Evolutionary conservation across 1,140 invertebrate species (phyloP).

Genomic region (Drosophila parabipectinata): DNA sequence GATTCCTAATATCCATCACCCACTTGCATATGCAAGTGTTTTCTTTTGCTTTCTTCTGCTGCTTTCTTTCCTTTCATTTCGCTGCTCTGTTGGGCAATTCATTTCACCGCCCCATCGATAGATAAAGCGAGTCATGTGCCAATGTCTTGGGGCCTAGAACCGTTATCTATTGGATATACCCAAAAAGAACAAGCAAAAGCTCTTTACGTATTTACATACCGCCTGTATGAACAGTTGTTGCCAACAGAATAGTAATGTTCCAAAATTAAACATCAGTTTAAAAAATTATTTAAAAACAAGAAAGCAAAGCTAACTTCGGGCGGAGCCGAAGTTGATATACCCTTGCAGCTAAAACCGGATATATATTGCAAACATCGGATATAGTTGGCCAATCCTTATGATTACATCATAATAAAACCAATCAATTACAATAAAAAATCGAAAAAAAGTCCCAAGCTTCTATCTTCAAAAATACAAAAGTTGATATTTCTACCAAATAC

Average conservation of each 20-base stretch:
- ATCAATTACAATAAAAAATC: no score
- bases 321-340: no score
- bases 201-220: slow-evolving; percentile 27
- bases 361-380: no score
- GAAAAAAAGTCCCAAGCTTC: no score
- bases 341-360: no score
- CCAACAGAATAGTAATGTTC: neutral
- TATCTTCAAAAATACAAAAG: no score
- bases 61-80: slow-evolving; percentile 11
- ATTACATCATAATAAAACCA: no score
- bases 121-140: slow-evolving; percentile 54
- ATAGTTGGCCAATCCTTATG: no score
- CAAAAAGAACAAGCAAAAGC: slow-evolving; percentile 12
- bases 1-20: slow-evolving; percentile 6
- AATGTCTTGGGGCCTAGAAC: slow-evolving; percentile 30
- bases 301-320: no score
- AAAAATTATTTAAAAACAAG: neutral
- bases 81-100: slow-evolving; percentile 56
- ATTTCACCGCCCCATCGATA: slow-evolving; percentile 54
- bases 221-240: neutral
- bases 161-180: slow-evolving; percentile 59
- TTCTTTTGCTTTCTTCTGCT: slow-evolving; percentile 11
- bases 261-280: neutral
- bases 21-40: slow-evolving; percentile 13
- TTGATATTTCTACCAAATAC: no score